Percentiles rank a stretch among this genome's conserved stretches.
Conservation (phyloP, 2,113 vertebrate genomes). For the Brienomyrus longianalis region DNA sequence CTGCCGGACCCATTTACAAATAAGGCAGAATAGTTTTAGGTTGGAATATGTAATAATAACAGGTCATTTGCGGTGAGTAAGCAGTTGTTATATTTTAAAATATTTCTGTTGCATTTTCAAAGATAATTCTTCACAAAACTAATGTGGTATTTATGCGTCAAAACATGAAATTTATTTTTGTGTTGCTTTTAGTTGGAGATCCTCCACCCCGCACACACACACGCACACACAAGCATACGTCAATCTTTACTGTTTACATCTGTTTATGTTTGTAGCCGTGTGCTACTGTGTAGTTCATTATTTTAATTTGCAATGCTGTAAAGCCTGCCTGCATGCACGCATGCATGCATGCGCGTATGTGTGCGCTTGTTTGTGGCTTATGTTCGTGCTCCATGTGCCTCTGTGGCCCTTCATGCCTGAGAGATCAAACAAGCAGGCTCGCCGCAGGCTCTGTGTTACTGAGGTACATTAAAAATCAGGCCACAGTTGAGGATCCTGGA, state of each 20-base stretch:
- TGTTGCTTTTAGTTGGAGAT: neutral
- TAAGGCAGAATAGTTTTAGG: neutral
- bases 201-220: conserved; percentile 10
- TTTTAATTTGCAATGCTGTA: conserved; percentile 48
- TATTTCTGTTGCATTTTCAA: neutral
- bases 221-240: conserved; percentile 55
- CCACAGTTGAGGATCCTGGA: neutral
- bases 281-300: conserved; percentile 51
- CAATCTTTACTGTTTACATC: conserved; percentile 67
- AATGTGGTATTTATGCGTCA: neutral
- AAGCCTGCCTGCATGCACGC: neutral
- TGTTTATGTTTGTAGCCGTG: conserved; percentile 39
- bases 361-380: neutral
- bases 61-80: neutral
- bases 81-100: neutral
- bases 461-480: neutral
- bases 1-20: neutral
- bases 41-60: neutral
- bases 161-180: neutral
- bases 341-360: neutral
- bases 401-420: conserved; percentile 20
- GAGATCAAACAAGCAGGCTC: conserved; percentile 20
- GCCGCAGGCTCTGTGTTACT: neutral
- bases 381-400: neutral
- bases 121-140: neutral